These are phyloP conservation scores for Nerophis lumbriciformis DNA, from an alignment of 2,113 vertebrate genomes.

Conservation along the genomic window DNA sequence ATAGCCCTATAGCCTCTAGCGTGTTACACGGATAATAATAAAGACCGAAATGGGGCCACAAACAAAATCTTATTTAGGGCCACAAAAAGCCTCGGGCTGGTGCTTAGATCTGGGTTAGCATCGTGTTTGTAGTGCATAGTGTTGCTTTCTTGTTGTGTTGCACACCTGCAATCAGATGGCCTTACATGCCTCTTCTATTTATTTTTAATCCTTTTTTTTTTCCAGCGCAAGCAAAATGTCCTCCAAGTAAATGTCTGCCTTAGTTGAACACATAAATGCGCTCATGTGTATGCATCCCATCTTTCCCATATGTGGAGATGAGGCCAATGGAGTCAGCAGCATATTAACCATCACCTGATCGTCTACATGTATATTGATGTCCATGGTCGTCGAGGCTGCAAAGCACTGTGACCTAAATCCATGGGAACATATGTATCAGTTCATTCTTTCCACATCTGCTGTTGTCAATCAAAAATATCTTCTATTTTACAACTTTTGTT, in stretches of 20 bases:
- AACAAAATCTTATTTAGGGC: too few species aligned
- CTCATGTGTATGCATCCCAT: constrained; percentile 21
- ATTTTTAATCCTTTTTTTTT: not conserved
- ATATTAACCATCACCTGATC: constrained; percentile 40
- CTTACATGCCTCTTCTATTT: not conserved
- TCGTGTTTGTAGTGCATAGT: too few species aligned
- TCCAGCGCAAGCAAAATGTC: not conserved
- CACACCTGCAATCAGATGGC: not conserved
- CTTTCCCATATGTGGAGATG: constrained; percentile 7
- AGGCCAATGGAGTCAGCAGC: constrained; percentile 1
- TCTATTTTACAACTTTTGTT: too few species aligned
- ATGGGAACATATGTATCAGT: constrained; percentile 14
- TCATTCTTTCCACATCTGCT: constrained; percentile 4
- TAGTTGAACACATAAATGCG: constrained; percentile 11
- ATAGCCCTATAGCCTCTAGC: too few species aligned
- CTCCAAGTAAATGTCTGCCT: constrained; percentile 18
- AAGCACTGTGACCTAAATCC: constrained; percentile 47
- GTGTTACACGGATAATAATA: too few species aligned
- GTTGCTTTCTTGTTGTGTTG: not conserved
- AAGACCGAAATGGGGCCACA: too few species aligned
- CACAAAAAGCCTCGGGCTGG: too few species aligned
- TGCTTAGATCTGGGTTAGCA: too few species aligned
- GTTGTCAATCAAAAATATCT: not conserved
- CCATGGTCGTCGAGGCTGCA: constrained; percentile 23
- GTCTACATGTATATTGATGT: constrained; percentile 39